Base-by-base conservation (phyloP, 2,888 invertebrate genomes). In the Mycalesis mineus region DNA sequence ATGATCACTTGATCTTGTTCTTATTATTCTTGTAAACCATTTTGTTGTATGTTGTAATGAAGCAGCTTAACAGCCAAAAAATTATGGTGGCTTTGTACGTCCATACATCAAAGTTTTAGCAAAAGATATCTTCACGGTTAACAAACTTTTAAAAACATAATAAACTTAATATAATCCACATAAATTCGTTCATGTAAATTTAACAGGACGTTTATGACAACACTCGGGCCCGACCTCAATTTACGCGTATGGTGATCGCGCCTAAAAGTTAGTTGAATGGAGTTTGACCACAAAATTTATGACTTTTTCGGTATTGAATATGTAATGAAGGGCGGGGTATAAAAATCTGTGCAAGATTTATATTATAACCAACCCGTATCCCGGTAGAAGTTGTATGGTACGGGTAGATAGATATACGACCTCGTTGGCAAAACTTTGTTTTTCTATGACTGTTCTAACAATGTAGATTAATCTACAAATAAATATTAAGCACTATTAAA, bases 241-340 rank as follows among this genome's bases (percentile, higher is more conserved):
- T 57, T 54, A 31, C 39, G 45, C 50, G 42, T 54, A 62, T 51
- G 45, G 41, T 42, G 53, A 51, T 44, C 45, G 37, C 36, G 54
- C 37, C 56, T 53, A 53, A 62, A 62, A 62, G 53, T 62, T 62
- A 50, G 56, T 58, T 58, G 41, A 37, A 40, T 48, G 58, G 47
- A 53, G 50, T 56, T 61, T 50, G 55, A 56, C 56, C 58, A 41
- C 54, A 47, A 55, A 57, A 57, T 59, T 62, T 59, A 62, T 57
- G 52, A 51, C 44, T 47, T 49, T 54, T 54, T 54, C 33, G 28
- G 37, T 47, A 58, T 50, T 57, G 51, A 59, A 62, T 59, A 52
- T 57, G 54, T 57, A 55, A 61, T 42, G 49, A 56, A 61, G 48
- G 52, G 49, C 11, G 40, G 37, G n/a, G 45, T 44, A 55, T 39